A percentile compares a stretch with the other conserved stretches of the same genome.
These are phyloP conservation scores for Phocides pigmalion DNA, from an alignment of 1,140 invertebrate species.

Conservation along the genomic window DNA sequence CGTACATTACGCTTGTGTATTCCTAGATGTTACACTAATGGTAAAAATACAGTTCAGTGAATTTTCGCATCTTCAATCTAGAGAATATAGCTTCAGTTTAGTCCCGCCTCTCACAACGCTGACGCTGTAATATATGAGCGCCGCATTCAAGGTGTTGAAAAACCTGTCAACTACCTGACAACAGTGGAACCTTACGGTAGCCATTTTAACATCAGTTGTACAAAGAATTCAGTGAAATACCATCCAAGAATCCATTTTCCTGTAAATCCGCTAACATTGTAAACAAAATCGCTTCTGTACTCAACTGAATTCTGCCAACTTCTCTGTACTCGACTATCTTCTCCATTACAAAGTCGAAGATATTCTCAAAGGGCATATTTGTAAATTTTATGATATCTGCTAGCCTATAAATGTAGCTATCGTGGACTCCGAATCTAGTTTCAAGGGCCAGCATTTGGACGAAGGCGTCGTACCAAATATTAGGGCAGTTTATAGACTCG, in stretches of 20 bases:
- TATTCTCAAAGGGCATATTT: not conserved
- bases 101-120: too few species aligned
- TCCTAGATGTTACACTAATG: too few species aligned
- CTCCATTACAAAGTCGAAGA: constrained; percentile 14
- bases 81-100: too few species aligned
- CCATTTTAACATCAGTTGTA: not conserved
- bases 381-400: not conserved
- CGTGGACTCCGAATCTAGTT: not conserved
- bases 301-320: not conserved
- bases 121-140: too few species aligned
- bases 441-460: constrained; percentile 17
- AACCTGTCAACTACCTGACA: too few species aligned
- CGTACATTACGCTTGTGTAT: too few species aligned
- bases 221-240: constrained; percentile 2
- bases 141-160: too few species aligned
- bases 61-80: too few species aligned
- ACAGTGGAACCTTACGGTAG: too few species aligned
- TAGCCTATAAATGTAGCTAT: constrained; percentile 1
- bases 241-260: constrained; percentile 24
- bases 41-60: too few species aligned
- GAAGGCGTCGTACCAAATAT: constrained; percentile 20
- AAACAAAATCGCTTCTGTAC: constrained; percentile 11
- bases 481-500: constrained; percentile 4
- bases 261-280: constrained; percentile 20
- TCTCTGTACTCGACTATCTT: constrained; percentile 5